Evolutionary conservation across 2,113 vertebrate species (phyloP), one percentile per base, ranked within the genome.

Genomic region (Ailurus styani): DNA sequence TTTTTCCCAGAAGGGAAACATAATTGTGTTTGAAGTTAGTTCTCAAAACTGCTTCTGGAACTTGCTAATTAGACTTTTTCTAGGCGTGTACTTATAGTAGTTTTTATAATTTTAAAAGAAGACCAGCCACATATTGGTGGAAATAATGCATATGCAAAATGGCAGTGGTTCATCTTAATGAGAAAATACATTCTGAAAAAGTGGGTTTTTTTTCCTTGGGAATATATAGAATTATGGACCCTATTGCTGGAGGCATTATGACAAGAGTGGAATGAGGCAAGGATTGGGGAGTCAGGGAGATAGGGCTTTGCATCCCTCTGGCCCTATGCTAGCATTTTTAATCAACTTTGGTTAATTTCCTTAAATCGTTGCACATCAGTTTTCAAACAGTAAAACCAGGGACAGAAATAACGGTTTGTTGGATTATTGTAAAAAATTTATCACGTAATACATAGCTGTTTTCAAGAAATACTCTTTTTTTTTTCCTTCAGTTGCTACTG

Each of bases 81-180:
- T 84, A 52, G 25, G 93, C 27, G 57, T 18, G 27, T 85, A n/a
- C 34, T 60, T 81, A 66, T 75, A 92, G 37, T 95, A 52, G 31
- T 89, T 91, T 84, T 47, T 20, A 25, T 37, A 81, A 83, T 75
- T 97, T 93, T 47, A 88, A 94, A 85, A 86, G 47, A 97, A 86
- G 27, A 93, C 21, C 87, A 93, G 87, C 45, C 47, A 86, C 52
- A 83, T 68, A 42, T 70, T 90, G 66, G 29, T 95, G 17, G 95
- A 97, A 96, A 92, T 97, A 93, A 84, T 90, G 68, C 45, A 93
- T 93, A 62, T 89, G 17, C 40, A 87, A 79, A 72, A 93, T 88
- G n/a, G 37, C 70, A 78, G 60, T 92, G 14, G 13, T 82, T 83
- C 18, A 60, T 72, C 55, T 50, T 94, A 91, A 88, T 81, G 70